phyloP scores from a whole-genome alignment of 2,113 vertebrate species.

The Thamnaconus septentrionalis region DNA sequence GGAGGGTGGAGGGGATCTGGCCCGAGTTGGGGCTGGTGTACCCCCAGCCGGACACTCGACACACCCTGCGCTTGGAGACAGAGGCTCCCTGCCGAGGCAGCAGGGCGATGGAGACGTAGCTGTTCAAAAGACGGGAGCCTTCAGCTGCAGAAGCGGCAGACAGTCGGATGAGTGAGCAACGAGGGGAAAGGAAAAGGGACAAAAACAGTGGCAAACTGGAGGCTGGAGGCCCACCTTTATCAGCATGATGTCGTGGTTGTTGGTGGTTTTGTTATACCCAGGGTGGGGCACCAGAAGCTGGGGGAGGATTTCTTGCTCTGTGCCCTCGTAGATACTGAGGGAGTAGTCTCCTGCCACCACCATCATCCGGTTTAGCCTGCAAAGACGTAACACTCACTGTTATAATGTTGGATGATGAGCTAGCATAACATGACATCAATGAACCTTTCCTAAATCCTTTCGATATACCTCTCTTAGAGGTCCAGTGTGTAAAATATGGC shows the following conservation, averaged over 20 bases:
- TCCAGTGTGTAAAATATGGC: too few relatives aligned
- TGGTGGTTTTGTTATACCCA: constrained; percentile 62
- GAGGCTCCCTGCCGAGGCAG: constrained; percentile 66
- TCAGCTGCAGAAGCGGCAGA: constrained; percentile 64
- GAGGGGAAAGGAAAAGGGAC: not conserved
- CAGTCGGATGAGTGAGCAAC: not conserved
- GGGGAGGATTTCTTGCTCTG: constrained; percentile 76
- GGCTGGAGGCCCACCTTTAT: constrained; percentile 74
- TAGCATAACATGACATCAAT: too few relatives aligned
- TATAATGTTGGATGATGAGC: too few relatives aligned
- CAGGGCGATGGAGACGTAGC: constrained; percentile 71
- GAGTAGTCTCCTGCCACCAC: constrained; percentile 80
- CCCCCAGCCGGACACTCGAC: constrained; percentile 82
- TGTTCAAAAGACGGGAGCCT: constrained; percentile 69
- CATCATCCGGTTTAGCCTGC: constrained; percentile 68
- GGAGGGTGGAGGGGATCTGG: constrained; percentile 68
- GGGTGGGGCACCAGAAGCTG: constrained; percentile 76
- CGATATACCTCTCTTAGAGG: too few relatives aligned
- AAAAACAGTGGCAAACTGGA: not conserved
- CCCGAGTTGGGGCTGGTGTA: constrained; percentile 62
- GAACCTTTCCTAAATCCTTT: too few relatives aligned
- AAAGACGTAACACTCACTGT: not conserved
- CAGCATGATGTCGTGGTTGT: constrained; percentile 81
- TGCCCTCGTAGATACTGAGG: constrained; percentile 76
- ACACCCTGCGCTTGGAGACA: constrained; percentile 67